Evolutionary conservation across 2,113 vertebrate genomes (phyloP).

Genomic region (Solenodon paradoxus): DNA sequence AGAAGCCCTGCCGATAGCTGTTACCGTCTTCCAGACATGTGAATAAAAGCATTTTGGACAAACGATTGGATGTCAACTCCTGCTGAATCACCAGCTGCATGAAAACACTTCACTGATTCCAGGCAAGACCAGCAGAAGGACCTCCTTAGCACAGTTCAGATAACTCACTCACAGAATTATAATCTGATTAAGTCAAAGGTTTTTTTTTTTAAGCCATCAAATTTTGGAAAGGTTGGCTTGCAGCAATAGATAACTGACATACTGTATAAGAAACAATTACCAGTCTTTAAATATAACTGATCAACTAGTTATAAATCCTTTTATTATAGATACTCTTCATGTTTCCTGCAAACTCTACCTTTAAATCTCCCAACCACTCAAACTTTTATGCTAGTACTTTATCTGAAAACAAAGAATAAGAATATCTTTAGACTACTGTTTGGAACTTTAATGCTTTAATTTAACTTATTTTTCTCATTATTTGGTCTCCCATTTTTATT

Average conservation of each 20-base stretch:
- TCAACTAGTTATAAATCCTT: not conserved
- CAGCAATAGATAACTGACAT: not conserved
- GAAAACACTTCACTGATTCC: not conserved
- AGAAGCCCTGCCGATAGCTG: not conserved
- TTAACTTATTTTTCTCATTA: not conserved
- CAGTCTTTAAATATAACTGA: not conserved
- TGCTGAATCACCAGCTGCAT: accelerated
- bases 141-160: not conserved
- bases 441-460: not conserved
- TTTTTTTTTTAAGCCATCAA: not conserved
- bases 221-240: not conserved
- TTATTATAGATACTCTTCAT: not conserved
- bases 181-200: too few species aligned
- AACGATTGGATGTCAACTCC: not conserved
- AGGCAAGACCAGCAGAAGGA: not conserved
- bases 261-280: not conserved
- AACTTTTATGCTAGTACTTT: not conserved
- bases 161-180: not conserved
- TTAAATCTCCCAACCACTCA: not conserved
- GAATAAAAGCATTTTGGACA: not conserved
- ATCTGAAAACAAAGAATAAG: not conserved
- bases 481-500: not conserved
- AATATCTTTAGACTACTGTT: not conserved
- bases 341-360: not conserved
- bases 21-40: not conserved